Conservation (phyloP, 2,113 vertebrate species). For the Isichthys henryi region DNA sequence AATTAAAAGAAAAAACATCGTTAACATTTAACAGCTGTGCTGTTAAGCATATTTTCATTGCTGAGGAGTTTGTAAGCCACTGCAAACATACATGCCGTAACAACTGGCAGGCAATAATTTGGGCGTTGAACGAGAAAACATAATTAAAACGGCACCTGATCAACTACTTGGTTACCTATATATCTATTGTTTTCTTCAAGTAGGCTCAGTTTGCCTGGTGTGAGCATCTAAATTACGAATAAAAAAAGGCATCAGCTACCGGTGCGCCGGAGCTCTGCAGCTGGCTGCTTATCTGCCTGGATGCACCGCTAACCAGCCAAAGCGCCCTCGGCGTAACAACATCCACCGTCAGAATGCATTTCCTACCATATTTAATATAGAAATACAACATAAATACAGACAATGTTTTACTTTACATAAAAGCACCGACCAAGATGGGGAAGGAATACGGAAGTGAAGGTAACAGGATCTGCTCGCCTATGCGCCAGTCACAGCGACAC, state of each 20-base stretch:
- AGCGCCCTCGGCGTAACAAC: not conserved
- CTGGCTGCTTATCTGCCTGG: not conserved
- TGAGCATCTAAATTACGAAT: not conserved
- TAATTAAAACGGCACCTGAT: not conserved
- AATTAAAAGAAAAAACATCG: not conserved
- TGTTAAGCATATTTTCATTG: not conserved
- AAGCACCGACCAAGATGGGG: not conserved
- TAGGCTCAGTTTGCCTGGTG: not conserved
- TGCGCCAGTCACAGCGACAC: not conserved
- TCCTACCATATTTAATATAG: not conserved
- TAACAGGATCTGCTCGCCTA: not conserved
- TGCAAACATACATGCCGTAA: not conserved
- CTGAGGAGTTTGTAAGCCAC: not conserved
- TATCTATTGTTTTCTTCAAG: not conserved
- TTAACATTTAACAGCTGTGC: not conserved
- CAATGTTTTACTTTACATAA: not conserved
- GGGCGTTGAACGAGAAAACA: not conserved
- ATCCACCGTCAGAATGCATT: not conserved
- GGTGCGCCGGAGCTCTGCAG: not conserved
- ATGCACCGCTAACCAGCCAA: not conserved
- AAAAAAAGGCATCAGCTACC: not conserved
- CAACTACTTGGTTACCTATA: not conserved
- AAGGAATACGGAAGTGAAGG: conserved; percentile 12
- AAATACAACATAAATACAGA: not conserved
- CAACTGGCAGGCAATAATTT: not conserved